phyloP scores from a whole-genome alignment of 2,113 vertebrate species.

The Bothrops jararaca region DNA sequence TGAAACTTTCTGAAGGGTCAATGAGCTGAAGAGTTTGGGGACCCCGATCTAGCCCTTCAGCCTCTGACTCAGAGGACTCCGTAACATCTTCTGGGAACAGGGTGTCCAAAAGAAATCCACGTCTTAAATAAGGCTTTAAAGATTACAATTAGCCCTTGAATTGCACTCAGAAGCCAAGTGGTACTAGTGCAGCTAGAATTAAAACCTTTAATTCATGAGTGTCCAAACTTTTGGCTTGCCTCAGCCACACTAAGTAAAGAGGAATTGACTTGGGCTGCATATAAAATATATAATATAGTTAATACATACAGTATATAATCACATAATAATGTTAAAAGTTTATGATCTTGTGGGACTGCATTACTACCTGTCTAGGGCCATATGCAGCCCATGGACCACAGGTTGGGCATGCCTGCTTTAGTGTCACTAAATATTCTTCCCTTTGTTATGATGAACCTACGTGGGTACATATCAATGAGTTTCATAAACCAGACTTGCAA shows the following conservation, averaged over 20 bases:
- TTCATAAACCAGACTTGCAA: neutral
- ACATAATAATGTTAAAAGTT: neutral
- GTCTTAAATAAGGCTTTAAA: neutral
- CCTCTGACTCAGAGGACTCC: neutral
- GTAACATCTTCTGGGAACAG: neutral
- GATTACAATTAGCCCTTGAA: neutral
- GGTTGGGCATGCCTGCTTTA: neutral
- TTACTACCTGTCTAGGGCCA: neutral
- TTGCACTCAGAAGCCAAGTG: neutral
- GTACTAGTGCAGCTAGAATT: neutral
- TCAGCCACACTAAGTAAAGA: neutral
- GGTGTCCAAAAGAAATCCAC: neutral
- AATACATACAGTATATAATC: neutral
- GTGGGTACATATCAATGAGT: neutral
- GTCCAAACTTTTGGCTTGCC: neutral
- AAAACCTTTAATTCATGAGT: neutral
- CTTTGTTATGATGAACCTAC: neutral
- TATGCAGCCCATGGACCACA: neutral
- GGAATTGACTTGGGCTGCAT: neutral
- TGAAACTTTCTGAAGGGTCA: neutral
- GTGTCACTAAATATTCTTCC: neutral
- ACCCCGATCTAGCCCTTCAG: neutral
- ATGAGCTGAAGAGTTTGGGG: neutral
- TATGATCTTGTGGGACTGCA: neutral
- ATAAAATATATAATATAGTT: neutral